Evolutionary conservation across 2,888 invertebrate species (phyloP).

Genomic region (Apamea anceps): DNA sequence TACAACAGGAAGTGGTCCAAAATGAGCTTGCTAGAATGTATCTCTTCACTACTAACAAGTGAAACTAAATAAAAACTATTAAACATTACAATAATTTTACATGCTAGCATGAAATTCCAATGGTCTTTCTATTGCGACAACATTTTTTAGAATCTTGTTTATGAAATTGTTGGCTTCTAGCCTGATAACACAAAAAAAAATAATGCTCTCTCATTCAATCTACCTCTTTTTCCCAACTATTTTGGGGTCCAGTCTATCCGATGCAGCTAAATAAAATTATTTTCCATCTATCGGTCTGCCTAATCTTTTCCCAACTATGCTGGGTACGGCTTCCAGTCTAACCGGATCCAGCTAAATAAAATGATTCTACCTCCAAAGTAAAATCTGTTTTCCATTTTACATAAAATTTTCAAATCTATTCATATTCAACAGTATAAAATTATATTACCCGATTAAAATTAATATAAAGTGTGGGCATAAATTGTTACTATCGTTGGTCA

Average conservation of each 20-base stretch:
- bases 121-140: background rate
- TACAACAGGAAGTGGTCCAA: background rate
- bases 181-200: too few relatives aligned
- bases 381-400: background rate
- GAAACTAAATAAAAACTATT: background rate
- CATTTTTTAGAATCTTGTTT: conserved; percentile 12
- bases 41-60: background rate
- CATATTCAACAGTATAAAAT: conserved; percentile 13
- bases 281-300: background rate
- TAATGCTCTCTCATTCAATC: too few relatives aligned
- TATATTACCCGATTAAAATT: conserved; percentile 33
- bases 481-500: background rate
- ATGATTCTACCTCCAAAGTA: background rate
- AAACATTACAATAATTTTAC: conserved; percentile 18
- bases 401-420: conserved; percentile 2
- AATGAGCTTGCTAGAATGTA: background rate
- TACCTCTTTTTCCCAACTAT: background rate
- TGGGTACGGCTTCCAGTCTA: background rate
- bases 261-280: conserved; percentile 3
- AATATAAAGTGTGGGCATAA: conserved; percentile 8
- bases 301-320: background rate
- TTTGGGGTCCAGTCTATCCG: background rate
- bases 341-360: background rate
- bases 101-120: conserved; percentile 14
- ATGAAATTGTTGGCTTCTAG: background rate